These are phyloP conservation scores for Syngnathus typhle DNA, from an alignment of 2,113 vertebrate species.

Conservation along the genomic window DNA sequence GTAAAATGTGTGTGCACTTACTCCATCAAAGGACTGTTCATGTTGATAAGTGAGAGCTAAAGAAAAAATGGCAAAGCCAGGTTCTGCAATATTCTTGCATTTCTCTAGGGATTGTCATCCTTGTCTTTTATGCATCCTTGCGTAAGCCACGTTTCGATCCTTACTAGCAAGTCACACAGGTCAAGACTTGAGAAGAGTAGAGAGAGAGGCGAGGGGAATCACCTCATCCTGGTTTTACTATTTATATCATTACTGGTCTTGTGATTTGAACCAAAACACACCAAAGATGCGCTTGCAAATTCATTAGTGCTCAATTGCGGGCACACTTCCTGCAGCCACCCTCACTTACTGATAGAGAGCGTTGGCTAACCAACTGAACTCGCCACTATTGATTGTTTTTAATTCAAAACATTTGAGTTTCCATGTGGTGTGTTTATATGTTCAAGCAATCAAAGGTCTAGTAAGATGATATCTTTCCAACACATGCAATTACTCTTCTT, in stretches of 20 bases:
- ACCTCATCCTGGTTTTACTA: not conserved
- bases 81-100: slow-evolving; percentile 15
- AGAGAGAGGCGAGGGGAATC: slow-evolving; percentile 13
- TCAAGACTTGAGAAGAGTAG: slow-evolving; percentile 31
- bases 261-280: slow-evolving; percentile 39
- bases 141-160: slow-evolving; percentile 35
- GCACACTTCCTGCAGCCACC: slow-evolving; percentile 45
- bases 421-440: too few relatives aligned
- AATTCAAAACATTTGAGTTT: too few relatives aligned
- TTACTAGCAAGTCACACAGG: slow-evolving; percentile 20
- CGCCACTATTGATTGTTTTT: too few relatives aligned
- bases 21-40: too few relatives aligned
- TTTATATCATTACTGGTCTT: slow-evolving; percentile 22
- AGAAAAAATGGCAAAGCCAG: slow-evolving; percentile 12
- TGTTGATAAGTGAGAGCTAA: not conserved
- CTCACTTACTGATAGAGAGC: not conserved
- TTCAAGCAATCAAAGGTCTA: too few relatives aligned
- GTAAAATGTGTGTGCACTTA: too few relatives aligned
- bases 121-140: slow-evolving; percentile 49
- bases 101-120: not conserved
- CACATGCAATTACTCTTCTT: too few relatives aligned
- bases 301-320: slow-evolving; percentile 23
- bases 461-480: too few relatives aligned
- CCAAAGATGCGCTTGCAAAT: slow-evolving; percentile 29
- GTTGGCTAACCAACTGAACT: too few relatives aligned